Evolutionary conservation across 2,888 invertebrate species (phyloP).

Genomic region (Pherbina coryleti): DNA sequence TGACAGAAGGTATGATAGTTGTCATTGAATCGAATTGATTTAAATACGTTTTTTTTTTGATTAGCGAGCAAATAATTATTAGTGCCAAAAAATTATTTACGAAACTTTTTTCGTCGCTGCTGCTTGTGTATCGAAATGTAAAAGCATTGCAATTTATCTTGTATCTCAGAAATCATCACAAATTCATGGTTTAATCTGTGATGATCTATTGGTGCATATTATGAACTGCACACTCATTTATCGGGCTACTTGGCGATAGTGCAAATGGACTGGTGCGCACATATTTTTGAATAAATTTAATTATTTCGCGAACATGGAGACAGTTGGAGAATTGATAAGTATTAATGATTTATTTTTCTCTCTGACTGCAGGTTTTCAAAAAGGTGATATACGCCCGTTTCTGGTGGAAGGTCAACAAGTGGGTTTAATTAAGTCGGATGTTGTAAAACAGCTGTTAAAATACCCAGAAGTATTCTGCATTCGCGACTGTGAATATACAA

Average conservation of each 20-base stretch:
- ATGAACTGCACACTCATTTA: neutral
- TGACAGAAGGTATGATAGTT: neutral
- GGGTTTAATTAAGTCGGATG: slow-evolving; percentile 87
- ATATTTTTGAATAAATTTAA: neutral
- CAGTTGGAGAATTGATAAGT: neutral
- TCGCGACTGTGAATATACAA: slow-evolving; percentile 66
- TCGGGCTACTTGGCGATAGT: neutral
- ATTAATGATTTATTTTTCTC: neutral
- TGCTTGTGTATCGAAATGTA: neutral
- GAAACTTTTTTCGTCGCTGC: neutral
- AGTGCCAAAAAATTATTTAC: slow-evolving; percentile 1
- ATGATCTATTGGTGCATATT: neutral
- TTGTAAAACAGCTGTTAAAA: slow-evolving; percentile 82
- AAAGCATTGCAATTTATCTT: neutral
- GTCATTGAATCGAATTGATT: neutral
- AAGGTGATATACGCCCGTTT: slow-evolving; percentile 87
- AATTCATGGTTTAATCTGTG: neutral
- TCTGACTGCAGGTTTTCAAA: slow-evolving; percentile 76
- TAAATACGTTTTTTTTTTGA: neutral
- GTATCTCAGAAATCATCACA: neutral
- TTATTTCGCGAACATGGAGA: neutral
- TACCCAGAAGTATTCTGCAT: slow-evolving; percentile 81
- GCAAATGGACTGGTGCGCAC: neutral
- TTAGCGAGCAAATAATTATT: neutral
- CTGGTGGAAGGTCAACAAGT: slow-evolving; percentile 91